Evolutionary conservation across 2,888 invertebrate genomes (phyloP), one percentile per base, ranked within the genome.

Genomic region (Phaedon cochleariae): DNA sequence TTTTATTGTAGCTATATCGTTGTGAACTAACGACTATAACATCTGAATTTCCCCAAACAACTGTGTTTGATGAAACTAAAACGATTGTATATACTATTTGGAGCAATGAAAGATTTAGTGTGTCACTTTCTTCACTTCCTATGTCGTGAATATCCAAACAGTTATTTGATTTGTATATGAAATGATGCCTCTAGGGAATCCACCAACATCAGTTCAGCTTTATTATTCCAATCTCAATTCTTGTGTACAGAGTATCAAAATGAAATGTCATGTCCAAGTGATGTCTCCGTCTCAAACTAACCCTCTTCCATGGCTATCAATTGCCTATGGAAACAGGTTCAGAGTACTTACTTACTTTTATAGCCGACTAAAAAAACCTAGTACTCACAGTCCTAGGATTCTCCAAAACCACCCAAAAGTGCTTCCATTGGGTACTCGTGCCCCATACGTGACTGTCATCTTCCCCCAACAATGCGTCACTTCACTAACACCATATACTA

Each of bases 341-440:
- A n/a, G n/a, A n/a, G n/a, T n/a, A n/a, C n/a, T n/a, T n/a, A n/a
- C n/a, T n/a, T n/a, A n/a, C n/a, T n/a, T n/a, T n/a, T n/a, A n/a
- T n/a, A n/a, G n/a, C n/a, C n/a, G n/a, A n/a, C n/a, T n/a, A n/a
- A n/a, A n/a, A n/a, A n/a, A n/a, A n/a, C n/a, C 34, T 12, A 57
- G 62, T 60, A 79, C 79, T 80, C 75, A 80, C 80, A 79, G 76
- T 73, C 78, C 79, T 15, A 80, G 69, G 37, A 80, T 79, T 86
- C 92, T 90, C 94, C 94, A 95, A 86, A 95, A 95, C 85, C 94
- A 94, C 82, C 95, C 95, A 82, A 95, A 95, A 85, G 92, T 93
- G 87, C 94, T 94, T 82, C 94, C 94, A 84, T 95, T 95, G 74
- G 95, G 94, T 80, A 95, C 95, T 85, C 94, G 92, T 80, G 93